Evolutionary conservation across 2,888 invertebrate genomes (phyloP).

Genomic region (Pachycephus smyrnensis): DNA sequence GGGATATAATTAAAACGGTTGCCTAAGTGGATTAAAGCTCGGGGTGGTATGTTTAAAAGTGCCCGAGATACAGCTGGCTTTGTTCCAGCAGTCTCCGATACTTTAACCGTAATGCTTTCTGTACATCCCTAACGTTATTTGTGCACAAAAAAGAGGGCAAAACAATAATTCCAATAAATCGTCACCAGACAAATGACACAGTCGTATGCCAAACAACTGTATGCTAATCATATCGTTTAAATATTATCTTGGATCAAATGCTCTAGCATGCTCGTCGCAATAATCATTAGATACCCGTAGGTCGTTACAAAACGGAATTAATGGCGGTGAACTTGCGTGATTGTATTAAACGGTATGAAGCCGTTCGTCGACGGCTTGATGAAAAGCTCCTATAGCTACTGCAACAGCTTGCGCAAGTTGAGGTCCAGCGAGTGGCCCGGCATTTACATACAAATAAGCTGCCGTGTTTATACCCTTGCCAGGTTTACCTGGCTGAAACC

Average conservation of each 20-base stretch:
- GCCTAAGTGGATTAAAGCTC: slow-evolving; percentile 19
- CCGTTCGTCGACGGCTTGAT: slow-evolving; percentile 5
- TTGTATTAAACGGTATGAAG: slow-evolving; percentile 38
- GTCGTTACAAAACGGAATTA: slow-evolving; percentile 10
- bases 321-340: slow-evolving; percentile 41
- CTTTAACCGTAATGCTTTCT: neutral
- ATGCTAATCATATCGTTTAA: neutral
- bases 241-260: neutral
- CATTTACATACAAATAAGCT: slow-evolving; percentile 58
- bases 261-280: slow-evolving; percentile 10
- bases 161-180: neutral
- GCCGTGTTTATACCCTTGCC: slow-evolving; percentile 44
- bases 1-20: slow-evolving; percentile 14
- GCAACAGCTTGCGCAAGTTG: neutral
- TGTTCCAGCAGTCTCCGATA: slow-evolving; percentile 9
- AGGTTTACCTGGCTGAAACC: slow-evolving; percentile 38
- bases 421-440: slow-evolving; percentile 32
- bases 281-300: slow-evolving; percentile 33
- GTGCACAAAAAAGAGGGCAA: neutral
- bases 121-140: neutral
- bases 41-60: slow-evolving; percentile 15
- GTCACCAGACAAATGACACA: neutral
- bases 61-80: slow-evolving; percentile 19
- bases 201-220: neutral
- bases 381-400: slow-evolving; percentile 24